These are phyloP conservation scores for Diglossa cyanea DNA, from an alignment of 2,797 vertebrate species.

Conservation along the genomic window DNA sequence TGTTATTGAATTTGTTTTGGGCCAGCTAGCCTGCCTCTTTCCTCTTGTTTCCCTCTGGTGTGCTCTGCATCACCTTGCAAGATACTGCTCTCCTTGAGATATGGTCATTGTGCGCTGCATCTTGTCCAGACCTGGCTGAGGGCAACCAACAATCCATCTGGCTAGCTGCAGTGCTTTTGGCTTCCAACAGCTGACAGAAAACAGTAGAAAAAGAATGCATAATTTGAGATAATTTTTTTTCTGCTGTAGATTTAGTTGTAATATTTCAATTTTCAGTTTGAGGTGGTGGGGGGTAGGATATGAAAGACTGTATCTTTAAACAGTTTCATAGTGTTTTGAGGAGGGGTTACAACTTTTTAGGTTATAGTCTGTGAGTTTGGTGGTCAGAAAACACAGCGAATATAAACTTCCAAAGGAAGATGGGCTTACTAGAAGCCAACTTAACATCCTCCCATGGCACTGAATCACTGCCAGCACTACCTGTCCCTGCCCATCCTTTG, in stretches of 20 bases:
- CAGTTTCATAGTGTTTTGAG: neutral
- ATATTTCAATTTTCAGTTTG: neutral
- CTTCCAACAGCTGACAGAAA: neutral
- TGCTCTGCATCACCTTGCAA: rapidly evolving
- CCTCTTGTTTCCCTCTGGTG: neutral
- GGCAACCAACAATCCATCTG: rapidly evolving
- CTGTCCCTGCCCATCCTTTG: rapidly evolving
- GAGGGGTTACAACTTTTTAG: rapidly evolving
- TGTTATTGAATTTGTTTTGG: neutral
- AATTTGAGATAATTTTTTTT: neutral
- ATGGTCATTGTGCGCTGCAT: rapidly evolving
- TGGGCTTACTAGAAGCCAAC: neutral
- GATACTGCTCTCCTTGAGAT: rapidly evolving
- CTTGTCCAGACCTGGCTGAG: neutral
- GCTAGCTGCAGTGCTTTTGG: neutral
- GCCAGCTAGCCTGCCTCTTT: neutral
- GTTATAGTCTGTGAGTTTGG: neutral
- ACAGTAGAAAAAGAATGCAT: neutral
- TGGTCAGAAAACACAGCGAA: neutral
- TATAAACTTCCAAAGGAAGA: neutral
- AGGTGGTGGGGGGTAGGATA: rapidly evolving
- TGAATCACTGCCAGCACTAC: neutral
- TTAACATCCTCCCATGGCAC: neutral
- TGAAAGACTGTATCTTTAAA: neutral
- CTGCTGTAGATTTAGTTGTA: neutral